Conservation (phyloP, 2,113 vertebrate species). For the Nibea albiflora region DNA sequence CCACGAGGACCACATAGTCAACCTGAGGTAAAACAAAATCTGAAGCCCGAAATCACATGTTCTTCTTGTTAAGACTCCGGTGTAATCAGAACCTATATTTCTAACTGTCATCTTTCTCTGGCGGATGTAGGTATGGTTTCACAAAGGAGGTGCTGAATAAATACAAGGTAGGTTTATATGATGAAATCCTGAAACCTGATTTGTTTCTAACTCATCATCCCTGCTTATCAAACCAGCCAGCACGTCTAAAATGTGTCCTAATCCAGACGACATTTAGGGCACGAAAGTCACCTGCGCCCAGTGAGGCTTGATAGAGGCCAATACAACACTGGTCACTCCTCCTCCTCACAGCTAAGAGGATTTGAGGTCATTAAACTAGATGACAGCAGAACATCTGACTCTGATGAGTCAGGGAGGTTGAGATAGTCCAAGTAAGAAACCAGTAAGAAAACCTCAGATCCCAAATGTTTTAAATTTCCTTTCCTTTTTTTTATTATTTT, state of each 20-base stretch:
- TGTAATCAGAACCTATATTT: neutral
- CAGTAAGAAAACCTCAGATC: neutral
- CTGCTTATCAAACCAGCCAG: neutral
- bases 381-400: conserved; percentile 31
- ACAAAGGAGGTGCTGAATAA: conserved; percentile 94
- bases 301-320: conserved; percentile 6
- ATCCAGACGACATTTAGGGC: conserved; percentile 2
- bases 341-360: conserved; percentile 58
- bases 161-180: conserved; percentile 87
- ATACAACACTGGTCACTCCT: conserved; percentile 31
- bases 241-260: neutral
- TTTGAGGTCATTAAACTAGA: conserved; percentile 51
- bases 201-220: conserved; percentile 9
- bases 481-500: neutral
- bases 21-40: conserved; percentile 85
- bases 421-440: neutral
- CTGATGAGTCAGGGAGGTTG: conserved; percentile 17
- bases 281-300: neutral
- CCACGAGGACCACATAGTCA: conserved; percentile 95
- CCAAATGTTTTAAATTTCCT: neutral
- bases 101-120: neutral
- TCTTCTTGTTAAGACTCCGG: neutral
- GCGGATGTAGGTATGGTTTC: conserved; percentile 90
- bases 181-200: neutral
- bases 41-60: neutral